Percentiles rank a stretch among this genome's conserved stretches.
Conservation (phyloP, 2,797 vertebrate genomes). For the Falco novaeseelandiae region DNA sequence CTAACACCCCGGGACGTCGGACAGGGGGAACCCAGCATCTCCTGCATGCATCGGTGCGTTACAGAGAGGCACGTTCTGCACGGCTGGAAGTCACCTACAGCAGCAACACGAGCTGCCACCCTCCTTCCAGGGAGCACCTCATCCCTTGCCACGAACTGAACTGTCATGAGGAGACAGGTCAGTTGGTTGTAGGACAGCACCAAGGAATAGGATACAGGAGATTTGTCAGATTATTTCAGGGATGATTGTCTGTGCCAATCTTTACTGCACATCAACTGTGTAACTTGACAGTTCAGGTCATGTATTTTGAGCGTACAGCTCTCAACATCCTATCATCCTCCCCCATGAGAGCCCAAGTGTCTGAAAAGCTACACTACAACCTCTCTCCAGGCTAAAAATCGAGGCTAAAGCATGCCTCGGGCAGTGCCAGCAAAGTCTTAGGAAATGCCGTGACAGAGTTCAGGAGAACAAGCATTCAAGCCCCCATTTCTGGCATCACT, state of each 20-base stretch:
- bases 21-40: neutral
- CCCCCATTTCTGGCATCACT: neutral
- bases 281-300: neutral
- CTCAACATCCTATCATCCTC: neutral
- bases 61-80: neutral
- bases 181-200: neutral
- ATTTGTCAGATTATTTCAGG: neutral
- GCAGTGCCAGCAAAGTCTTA: neutral
- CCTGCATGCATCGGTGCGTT: neutral
- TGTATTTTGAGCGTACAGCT: neutral
- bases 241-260: neutral
- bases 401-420: neutral
- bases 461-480: neutral
- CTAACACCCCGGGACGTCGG: neutral
- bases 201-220: neutral
- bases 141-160: neutral
- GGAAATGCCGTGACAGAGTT: neutral
- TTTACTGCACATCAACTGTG: neutral
- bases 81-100: neutral
- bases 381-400: neutral
- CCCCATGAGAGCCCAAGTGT: neutral
- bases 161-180: accelerated
- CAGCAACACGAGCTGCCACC: neutral
- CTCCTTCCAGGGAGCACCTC: neutral
- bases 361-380: neutral